Conservation (phyloP, 2,888 invertebrate genomes). For the Phorcus lineatus region DNA sequence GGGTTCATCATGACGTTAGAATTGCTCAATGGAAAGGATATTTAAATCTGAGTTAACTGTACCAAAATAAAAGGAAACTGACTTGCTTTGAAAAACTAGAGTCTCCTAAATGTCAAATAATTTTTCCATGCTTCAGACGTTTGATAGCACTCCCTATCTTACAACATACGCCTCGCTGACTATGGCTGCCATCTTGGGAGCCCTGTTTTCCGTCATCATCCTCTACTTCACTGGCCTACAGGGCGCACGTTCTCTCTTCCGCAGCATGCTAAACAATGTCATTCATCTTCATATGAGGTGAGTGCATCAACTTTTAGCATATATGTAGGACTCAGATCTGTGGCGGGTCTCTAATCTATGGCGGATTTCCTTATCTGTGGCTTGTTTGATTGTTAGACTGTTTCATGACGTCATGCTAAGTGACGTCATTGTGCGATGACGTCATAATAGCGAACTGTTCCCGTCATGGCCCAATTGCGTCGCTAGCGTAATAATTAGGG, state of each 20-base stretch:
- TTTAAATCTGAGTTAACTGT: too few relatives aligned
- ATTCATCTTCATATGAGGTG: constrained; percentile 81
- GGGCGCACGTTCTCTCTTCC: constrained; percentile 81
- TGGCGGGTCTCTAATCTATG: too few relatives aligned
- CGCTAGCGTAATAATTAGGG: too few relatives aligned
- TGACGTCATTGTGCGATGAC: too few relatives aligned
- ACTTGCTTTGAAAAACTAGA: not conserved
- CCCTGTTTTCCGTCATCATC: constrained; percentile 81
- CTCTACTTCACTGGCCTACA: constrained; percentile 68
- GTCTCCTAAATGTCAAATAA: not conserved
- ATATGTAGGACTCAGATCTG: too few relatives aligned
- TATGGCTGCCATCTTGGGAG: constrained; percentile 79
- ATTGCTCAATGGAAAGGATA: too few relatives aligned
- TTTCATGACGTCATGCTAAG: too few relatives aligned
- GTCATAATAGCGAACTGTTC: too few relatives aligned
- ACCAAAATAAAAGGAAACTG: not conserved
- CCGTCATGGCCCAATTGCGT: too few relatives aligned
- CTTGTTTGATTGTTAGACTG: too few relatives aligned
- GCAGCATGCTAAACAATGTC: constrained; percentile 81
- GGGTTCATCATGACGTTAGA: too few relatives aligned
- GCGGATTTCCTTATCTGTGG: too few relatives aligned
- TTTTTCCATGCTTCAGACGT: constrained; percentile 36
- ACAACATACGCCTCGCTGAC: constrained; percentile 82
- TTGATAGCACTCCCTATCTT: constrained; percentile 78
- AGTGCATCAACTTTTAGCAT: not conserved